A percentile compares a stretch with the other conserved stretches of the same genome.
Conservation (phyloP, 2,888 invertebrate genomes). For the Lottia scabra region DNA sequence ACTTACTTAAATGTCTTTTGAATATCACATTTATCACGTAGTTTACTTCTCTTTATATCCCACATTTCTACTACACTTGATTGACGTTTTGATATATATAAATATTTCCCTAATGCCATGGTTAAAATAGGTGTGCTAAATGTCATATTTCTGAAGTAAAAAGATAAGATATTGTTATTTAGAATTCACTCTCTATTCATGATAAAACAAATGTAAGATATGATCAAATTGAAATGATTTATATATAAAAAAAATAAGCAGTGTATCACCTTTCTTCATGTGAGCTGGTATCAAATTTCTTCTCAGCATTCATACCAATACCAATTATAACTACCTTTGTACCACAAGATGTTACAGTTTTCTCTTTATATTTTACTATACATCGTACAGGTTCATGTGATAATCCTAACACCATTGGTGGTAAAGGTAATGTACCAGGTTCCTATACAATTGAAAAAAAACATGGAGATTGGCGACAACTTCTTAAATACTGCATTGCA, state of each 20-base stretch:
- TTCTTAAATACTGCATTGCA: too few relatives aligned
- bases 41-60: conserved; percentile 76
- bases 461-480: background rate
- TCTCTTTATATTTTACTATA: conserved; percentile 39
- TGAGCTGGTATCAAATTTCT: conserved; percentile 39
- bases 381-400: conserved; percentile 54
- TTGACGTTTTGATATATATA: conserved; percentile 47
- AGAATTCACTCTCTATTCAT: too few relatives aligned
- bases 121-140: conserved; percentile 37
- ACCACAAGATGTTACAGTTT: conserved; percentile 53
- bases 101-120: conserved; percentile 44
- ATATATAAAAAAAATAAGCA: background rate
- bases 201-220: too few relatives aligned
- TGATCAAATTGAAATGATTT: too few relatives aligned
- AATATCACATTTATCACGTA: conserved; percentile 23
- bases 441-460: conserved; percentile 35
- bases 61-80: conserved; percentile 81
- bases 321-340: conserved; percentile 44
- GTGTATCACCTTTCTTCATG: conserved; percentile 26
- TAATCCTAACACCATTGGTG: conserved; percentile 42
- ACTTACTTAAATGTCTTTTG: conserved; percentile 27
- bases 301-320: conserved; percentile 44
- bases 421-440: conserved; percentile 41
- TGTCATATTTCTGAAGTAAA: conserved; percentile 1
- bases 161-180: background rate